Evolutionary conservation across 1,140 invertebrate genomes (phyloP).

Genomic region (Acromyrmex heyeri): DNA sequence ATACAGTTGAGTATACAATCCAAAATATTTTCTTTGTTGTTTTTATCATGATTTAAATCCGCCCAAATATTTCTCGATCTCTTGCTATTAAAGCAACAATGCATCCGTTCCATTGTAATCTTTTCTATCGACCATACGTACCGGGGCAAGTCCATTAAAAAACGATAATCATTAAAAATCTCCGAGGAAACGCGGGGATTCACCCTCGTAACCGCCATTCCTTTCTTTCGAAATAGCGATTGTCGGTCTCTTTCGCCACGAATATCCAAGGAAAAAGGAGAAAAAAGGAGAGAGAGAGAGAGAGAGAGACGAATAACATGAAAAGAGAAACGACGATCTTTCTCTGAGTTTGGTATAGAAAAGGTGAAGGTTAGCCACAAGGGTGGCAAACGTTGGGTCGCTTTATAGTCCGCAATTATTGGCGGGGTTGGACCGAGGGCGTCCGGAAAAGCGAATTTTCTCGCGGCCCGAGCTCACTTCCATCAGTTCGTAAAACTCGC

Average conservation of each 20-base stretch:
- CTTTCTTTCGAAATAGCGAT: constrained; percentile 41
- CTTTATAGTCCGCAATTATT: constrained; percentile 75
- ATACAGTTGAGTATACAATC: not conserved
- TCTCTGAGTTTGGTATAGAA: constrained; percentile 20
- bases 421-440: constrained; percentile 49
- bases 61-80: constrained; percentile 33
- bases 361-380: constrained; percentile 15
- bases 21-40: not conserved
- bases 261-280: constrained; percentile 15
- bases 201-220: constrained; percentile 44
- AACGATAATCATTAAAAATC: constrained; percentile 69
- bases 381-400: constrained; percentile 58
- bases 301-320: constrained; percentile 13
- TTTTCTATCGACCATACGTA: constrained; percentile 19
- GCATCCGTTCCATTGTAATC: constrained; percentile 32
- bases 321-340: constrained; percentile 25
- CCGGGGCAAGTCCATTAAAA: constrained; percentile 58
- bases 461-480: constrained; percentile 36
- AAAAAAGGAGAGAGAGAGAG: not conserved
- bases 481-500: constrained; percentile 60
- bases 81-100: constrained; percentile 51
- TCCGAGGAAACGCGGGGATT: constrained; percentile 48
- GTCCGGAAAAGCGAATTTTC: constrained; percentile 68
- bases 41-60: not conserved
- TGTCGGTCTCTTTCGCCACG: constrained; percentile 48